These are phyloP conservation scores for Solenodon paradoxus DNA, from an alignment of 2,113 vertebrate species.

Conservation along the genomic window DNA sequence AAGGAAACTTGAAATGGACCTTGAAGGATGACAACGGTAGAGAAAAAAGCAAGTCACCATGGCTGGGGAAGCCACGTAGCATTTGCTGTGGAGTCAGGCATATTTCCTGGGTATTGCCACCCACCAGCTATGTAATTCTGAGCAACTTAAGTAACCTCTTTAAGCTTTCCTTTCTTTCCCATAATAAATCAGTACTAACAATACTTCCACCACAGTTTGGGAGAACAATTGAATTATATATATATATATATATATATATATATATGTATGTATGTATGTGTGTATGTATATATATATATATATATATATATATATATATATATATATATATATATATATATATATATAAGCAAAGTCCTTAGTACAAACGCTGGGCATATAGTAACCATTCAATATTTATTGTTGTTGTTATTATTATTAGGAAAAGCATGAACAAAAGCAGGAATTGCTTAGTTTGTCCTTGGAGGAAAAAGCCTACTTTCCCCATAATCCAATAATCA, in stretches of 20 bases:
- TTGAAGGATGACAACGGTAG: background rate
- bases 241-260: background rate
- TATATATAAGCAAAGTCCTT: background rate
- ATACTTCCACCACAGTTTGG: background rate
- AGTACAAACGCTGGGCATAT: background rate
- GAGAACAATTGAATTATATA: background rate
- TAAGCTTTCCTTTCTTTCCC: background rate
- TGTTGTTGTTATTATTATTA: background rate
- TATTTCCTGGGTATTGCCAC: background rate
- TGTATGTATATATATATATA: background rate
- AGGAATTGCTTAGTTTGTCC: background rate
- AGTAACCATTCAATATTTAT: background rate
- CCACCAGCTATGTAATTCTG: background rate
- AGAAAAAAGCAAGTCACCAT: background rate
- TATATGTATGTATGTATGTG: too few species aligned
- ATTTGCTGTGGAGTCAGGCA: background rate
- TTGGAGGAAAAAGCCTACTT: background rate
- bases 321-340: background rate
- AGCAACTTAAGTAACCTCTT: background rate
- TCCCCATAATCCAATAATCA: background rate
- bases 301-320: background rate
- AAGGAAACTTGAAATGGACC: background rate
- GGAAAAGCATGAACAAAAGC: background rate
- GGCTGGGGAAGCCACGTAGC: fast-evolving
- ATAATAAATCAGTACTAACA: background rate